Evolutionary conservation across 2,113 vertebrate genomes (phyloP).

Genomic region (Xyliphius kryptos): DNA sequence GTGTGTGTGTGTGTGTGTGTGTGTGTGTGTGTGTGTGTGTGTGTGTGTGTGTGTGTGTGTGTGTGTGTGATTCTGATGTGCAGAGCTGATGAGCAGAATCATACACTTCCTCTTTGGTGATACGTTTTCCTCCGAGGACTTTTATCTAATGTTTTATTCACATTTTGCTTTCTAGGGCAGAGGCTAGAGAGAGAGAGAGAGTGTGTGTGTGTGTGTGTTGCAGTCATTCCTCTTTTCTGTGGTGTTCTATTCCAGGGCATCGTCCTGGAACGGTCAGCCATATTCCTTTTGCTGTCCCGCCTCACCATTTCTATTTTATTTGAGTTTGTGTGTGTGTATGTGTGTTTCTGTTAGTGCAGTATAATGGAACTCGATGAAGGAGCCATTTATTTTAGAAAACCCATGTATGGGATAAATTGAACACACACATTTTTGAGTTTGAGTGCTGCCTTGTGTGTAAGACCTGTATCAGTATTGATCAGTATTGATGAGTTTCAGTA

Average conservation of each 20-base stretch:
- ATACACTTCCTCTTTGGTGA: no score
- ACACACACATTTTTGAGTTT: no score
- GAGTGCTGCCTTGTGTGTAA: no score
- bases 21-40: constrained; percentile 13
- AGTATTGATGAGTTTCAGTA: no score
- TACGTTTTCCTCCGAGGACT: no score
- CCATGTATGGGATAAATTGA: background rate
- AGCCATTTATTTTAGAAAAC: background rate
- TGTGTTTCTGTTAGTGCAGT: background rate
- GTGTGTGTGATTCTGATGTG: background rate
- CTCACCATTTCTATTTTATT: constrained; percentile 14
- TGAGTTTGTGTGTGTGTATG: background rate
- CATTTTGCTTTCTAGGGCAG: no score
- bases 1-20: constrained; percentile 11
- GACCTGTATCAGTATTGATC: no score
- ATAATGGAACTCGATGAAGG: background rate
- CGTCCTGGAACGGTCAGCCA: constrained; percentile 26
- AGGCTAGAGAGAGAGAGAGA: no score
- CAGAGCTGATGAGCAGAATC: no score
- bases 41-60: constrained; percentile 15
- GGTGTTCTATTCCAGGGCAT: constrained; percentile 14
- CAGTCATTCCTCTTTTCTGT: background rate
- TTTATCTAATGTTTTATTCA: no score
- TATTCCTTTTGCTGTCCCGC: constrained; percentile 21
- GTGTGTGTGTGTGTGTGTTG: background rate